Percentiles rank a stretch among this genome's conserved stretches.
phyloP scores from a whole-genome alignment of 1,140 invertebrate species.

The Polypedilum pembai region DNA sequence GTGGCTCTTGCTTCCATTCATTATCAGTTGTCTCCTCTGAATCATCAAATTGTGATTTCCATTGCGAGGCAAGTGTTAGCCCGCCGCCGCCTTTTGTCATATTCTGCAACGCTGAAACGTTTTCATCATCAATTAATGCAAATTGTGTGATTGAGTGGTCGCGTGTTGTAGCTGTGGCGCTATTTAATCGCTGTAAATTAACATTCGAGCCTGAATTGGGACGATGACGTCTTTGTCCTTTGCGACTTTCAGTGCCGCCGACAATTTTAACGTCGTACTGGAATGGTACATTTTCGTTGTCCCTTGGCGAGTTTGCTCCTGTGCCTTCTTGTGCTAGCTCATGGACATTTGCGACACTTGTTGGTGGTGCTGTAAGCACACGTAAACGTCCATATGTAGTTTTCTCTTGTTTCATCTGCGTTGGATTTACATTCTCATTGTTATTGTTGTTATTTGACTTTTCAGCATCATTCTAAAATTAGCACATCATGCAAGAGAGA shows the following conservation, averaged over 20 bases:
- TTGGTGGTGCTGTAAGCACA: conserved; percentile 53
- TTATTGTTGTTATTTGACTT: conserved; percentile 8
- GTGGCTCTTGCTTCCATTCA: conserved; percentile 76
- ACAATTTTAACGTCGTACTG: conserved; percentile 29
- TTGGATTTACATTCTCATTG: conserved; percentile 19
- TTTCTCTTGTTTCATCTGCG: conserved; percentile 24
- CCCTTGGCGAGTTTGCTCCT: conserved; percentile 35
- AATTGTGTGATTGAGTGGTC: conserved; percentile 70
- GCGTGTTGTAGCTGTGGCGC: conserved; percentile 35
- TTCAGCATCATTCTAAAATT: conserved; percentile 12
- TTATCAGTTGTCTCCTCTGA: conserved; percentile 86
- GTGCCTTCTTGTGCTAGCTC: conserved; percentile 43
- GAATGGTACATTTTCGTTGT: conserved; percentile 30
- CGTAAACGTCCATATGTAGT: conserved; percentile 53
- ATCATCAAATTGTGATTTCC: conserved; percentile 92
- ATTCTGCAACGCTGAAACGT: conserved; percentile 79
- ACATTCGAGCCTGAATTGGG: conserved; percentile 28
- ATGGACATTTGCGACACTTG: conserved; percentile 50
- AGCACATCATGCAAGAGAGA: no score
- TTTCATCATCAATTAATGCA: conserved; percentile 88
- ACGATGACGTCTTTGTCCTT: conserved; percentile 33
- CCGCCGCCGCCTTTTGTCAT: conserved; percentile 66
- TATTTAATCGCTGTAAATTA: conserved; percentile 22
- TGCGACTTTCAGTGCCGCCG: conserved; percentile 34
- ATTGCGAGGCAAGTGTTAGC: conserved; percentile 77